Conservation (phyloP, 2,888 invertebrate species). For the Macrophya alboannulata region DNA sequence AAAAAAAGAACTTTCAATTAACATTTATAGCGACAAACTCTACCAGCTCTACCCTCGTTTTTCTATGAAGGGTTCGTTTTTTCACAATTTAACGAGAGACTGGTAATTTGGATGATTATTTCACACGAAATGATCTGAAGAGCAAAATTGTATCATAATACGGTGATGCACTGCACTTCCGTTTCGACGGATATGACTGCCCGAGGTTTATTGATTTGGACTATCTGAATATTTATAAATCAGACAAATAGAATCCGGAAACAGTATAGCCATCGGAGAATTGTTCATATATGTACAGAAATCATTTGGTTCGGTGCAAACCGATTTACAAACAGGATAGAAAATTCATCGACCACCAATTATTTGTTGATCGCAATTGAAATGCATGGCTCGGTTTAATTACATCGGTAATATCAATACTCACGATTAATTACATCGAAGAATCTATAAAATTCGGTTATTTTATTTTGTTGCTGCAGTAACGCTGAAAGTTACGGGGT, state of each 20-base stretch:
- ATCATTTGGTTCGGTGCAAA: background rate
- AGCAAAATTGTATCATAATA: background rate
- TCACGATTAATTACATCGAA: background rate
- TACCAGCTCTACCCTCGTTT: constrained; percentile 19
- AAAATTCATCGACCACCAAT: background rate
- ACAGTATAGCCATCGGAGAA: background rate
- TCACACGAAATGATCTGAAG: background rate
- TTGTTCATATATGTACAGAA: background rate
- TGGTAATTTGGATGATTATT: background rate
- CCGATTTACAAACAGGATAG: background rate
- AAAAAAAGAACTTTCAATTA: constrained; percentile 22
- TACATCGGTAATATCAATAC: no score
- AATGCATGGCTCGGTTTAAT: background rate
- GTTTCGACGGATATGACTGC: background rate
- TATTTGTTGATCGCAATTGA: background rate
- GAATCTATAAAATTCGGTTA: background rate
- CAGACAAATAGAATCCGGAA: background rate
- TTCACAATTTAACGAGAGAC: background rate
- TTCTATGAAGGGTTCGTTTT: background rate
- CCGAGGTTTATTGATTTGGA: background rate
- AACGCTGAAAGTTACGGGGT: background rate
- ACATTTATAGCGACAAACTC: constrained; percentile 33
- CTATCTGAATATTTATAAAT: background rate
- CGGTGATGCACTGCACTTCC: background rate
- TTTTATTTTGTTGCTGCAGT: background rate